Percentiles rank a stretch among this genome's conserved stretches.
Evolutionary conservation across 2,797 vertebrate species (phyloP).

Genomic region (Cirrhinus mrigala): DNA sequence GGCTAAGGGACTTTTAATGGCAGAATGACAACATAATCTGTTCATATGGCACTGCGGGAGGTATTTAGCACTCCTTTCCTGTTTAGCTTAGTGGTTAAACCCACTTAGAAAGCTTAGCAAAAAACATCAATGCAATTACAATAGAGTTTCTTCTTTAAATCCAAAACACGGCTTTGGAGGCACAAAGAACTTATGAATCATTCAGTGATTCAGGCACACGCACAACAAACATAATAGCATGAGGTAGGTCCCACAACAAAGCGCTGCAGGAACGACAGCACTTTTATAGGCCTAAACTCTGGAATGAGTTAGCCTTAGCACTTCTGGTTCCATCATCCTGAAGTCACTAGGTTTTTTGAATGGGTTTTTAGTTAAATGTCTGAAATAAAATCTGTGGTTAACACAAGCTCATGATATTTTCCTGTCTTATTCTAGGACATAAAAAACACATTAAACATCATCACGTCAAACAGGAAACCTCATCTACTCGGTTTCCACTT

Average conservation of each 20-base stretch:
- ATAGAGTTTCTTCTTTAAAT: slow-evolving; percentile 1
- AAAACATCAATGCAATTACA: slow-evolving; percentile 14
- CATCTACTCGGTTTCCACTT: no score
- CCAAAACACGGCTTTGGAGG: neutral
- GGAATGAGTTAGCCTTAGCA: neutral
- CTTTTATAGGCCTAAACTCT: neutral
- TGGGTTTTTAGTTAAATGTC: neutral
- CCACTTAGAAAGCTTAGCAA: slow-evolving; percentile 3
- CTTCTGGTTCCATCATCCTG: neutral
- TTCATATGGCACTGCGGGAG: slow-evolving; percentile 48
- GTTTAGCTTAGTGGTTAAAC: slow-evolving; percentile 31
- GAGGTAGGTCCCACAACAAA: neutral
- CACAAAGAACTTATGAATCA: neutral
- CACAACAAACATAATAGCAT: slow-evolving; percentile 1
- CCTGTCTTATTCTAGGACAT: neutral
- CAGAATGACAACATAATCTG: slow-evolving; percentile 59
- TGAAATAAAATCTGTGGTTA: no score
- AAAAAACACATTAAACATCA: neutral
- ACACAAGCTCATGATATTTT: neutral
- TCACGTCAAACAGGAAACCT: no score
- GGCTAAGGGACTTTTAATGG: slow-evolving; percentile 55
- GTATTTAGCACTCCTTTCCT: slow-evolving; percentile 49
- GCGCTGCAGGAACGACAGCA: neutral
- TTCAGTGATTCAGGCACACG: neutral
- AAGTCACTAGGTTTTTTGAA: neutral